phyloP scores from a whole-genome alignment of 2,888 invertebrate genomes.

The Andrena trimmerana region DNA sequence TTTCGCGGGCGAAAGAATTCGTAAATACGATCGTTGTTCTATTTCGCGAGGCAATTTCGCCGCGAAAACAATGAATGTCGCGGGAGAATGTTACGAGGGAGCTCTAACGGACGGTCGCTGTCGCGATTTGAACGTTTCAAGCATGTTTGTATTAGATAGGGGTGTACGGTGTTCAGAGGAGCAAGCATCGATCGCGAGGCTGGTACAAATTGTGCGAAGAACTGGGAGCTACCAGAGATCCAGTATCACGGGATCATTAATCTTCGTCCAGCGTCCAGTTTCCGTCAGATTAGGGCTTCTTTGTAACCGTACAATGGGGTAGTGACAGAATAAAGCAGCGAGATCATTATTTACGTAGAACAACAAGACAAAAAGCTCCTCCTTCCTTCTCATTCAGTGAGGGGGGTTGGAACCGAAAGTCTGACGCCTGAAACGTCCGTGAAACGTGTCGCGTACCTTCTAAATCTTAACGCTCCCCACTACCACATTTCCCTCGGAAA shows the following conservation, averaged over 20 bases:
- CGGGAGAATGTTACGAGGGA: background rate
- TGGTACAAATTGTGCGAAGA: slow-evolving; percentile 58
- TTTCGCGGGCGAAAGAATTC: slow-evolving; percentile 16
- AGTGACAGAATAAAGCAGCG: slow-evolving; percentile 1
- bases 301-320: slow-evolving; percentile 41
- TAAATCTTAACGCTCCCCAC: background rate
- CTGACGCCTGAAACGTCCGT: too few species aligned
- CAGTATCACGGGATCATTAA: slow-evolving; percentile 60
- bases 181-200: slow-evolving; percentile 39
- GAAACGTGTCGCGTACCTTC: background rate
- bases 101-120: background rate
- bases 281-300: slow-evolving; percentile 59
- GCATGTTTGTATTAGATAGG: background rate
- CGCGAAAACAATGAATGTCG: slow-evolving; percentile 2
- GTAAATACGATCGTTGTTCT: slow-evolving; percentile 1
- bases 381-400: background rate
- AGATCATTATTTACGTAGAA: slow-evolving; percentile 38
- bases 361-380: background rate
- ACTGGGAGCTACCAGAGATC: slow-evolving; percentile 38
- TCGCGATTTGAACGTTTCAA: background rate
- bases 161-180: background rate
- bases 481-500: too few species aligned
- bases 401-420: too few species aligned
- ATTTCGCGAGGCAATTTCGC: background rate
- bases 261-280: slow-evolving; percentile 56